Evolutionary conservation across 2,888 invertebrate genomes (phyloP).

Genomic region (Meghimatium bilineatum): DNA sequence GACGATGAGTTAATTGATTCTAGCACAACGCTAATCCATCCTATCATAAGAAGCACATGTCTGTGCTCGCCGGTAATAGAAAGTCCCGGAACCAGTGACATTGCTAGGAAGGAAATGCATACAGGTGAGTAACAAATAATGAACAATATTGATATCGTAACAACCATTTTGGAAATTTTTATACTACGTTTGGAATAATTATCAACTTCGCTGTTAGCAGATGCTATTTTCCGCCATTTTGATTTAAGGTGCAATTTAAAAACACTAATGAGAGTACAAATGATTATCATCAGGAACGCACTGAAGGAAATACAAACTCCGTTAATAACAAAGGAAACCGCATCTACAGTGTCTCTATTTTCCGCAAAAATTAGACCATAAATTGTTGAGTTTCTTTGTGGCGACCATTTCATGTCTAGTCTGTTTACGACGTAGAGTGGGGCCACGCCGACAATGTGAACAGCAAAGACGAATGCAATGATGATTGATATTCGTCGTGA

Average conservation of each 20-base stretch:
- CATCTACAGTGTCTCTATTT: neutral
- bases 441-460: neutral
- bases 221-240: neutral
- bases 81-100: neutral
- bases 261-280: neutral
- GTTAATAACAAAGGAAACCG: neutral
- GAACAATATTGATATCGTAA: neutral
- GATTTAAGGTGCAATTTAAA: neutral
- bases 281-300: neutral
- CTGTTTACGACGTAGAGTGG: neutral
- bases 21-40: neutral
- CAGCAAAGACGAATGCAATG: neutral
- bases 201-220: no score
- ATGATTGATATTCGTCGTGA: neutral
- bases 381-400: neutral
- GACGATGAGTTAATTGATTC: constrained; percentile 4
- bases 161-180: neutral
- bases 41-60: neutral
- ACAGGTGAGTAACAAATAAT: constrained; percentile 6
- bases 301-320: neutral
- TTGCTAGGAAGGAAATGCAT: neutral
- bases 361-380: neutral
- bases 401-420: neutral
- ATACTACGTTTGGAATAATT: neutral
- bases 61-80: neutral